Conservation (phyloP, 2,113 vertebrate genomes). For the Centropristis striata region DNA sequence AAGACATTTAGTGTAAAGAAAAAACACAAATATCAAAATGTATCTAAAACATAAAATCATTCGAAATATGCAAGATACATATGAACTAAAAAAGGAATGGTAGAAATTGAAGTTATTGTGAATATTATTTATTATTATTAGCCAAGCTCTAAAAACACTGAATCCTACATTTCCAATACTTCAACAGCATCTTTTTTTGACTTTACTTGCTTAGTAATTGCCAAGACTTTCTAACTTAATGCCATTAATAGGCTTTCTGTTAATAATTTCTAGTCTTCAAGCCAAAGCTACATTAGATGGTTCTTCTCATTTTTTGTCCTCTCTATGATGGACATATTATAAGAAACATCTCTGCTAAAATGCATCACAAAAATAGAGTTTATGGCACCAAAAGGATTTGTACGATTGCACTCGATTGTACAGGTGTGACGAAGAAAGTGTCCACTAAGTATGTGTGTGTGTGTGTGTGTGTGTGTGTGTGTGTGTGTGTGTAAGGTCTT, state of each 20-base stretch:
- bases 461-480: too few relatives aligned
- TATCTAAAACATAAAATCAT: too few relatives aligned
- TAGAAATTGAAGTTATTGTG: neutral
- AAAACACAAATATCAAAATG: neutral
- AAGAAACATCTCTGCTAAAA: too few relatives aligned
- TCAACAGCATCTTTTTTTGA: neutral
- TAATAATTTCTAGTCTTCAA: neutral
- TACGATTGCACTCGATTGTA: too few relatives aligned
- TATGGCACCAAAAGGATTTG: neutral
- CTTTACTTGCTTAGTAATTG: neutral
- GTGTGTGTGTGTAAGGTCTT: too few relatives aligned
- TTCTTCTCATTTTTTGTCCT: too few relatives aligned
- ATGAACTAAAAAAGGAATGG: neutral
- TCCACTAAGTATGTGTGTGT: too few relatives aligned
- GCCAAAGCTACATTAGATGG: neutral
- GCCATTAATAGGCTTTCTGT: neutral
- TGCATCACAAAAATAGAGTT: neutral
- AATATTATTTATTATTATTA: neutral
- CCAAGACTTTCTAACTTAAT: neutral
- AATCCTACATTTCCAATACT: too few relatives aligned
- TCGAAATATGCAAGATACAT: neutral
- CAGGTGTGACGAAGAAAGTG: too few relatives aligned
- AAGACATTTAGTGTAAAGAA: too few relatives aligned
- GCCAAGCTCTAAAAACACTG: neutral
- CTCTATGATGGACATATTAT: too few relatives aligned